Percentiles rank a stretch among this genome's conserved stretches.
These are phyloP conservation scores for Cairina moschata DNA, from an alignment of 2,113 vertebrate species.

Conservation along the genomic window DNA sequence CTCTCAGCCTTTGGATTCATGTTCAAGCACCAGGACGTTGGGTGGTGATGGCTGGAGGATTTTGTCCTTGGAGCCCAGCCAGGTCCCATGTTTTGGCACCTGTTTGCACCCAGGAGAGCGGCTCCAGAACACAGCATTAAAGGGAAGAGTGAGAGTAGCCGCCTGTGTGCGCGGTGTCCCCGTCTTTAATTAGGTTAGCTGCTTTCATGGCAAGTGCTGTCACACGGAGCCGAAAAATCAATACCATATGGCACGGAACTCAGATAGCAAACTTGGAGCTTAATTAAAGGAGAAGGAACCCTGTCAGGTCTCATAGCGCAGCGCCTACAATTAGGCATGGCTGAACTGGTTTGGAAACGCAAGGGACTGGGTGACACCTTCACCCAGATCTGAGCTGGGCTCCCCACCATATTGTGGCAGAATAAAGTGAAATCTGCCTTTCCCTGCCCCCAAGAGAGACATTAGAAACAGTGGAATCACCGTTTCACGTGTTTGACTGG, in stretches of 20 bases:
- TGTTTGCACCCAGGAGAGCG: background rate
- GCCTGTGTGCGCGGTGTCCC: background rate
- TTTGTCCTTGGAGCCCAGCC: background rate
- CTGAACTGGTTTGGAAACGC: conserved; percentile 48
- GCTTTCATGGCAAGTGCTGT: conserved; percentile 55
- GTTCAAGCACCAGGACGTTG: background rate
- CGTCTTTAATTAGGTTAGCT: conserved; percentile 61
- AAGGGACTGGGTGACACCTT: background rate
- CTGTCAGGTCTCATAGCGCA: conserved; percentile 40
- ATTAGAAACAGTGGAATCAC: background rate
- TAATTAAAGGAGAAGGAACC: conserved; percentile 72
- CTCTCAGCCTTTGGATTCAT: background rate
- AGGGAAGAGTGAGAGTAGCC: conserved; percentile 44
- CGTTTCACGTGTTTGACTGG: background rate
- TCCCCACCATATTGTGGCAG: background rate
- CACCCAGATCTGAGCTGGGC: background rate
- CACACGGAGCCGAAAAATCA: conserved; percentile 60
- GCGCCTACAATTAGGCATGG: conserved; percentile 40
- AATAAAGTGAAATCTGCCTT: background rate
- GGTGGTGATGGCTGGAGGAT: no score
- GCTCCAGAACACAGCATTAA: background rate
- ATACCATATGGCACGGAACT: conserved; percentile 68
- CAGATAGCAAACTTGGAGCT: conserved; percentile 66
- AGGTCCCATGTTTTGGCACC: background rate
- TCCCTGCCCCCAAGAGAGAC: fast-evolving